Conservation (phyloP, 2,797 vertebrate species). For the Channa striata region DNA sequence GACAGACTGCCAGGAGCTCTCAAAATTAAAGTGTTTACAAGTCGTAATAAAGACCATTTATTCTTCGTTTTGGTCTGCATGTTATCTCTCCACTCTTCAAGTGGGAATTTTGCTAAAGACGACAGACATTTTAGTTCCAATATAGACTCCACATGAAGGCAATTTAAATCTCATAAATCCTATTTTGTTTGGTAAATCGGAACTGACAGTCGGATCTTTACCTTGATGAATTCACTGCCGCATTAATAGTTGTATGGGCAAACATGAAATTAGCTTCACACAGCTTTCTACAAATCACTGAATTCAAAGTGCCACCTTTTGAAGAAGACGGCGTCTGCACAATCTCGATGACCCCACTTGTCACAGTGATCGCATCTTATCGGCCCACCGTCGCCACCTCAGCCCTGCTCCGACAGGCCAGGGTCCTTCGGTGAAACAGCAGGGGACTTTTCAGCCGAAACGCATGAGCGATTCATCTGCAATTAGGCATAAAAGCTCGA, state of each 20-base stretch:
- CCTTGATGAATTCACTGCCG: constrained; percentile 45
- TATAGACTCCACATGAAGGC: constrained; percentile 30
- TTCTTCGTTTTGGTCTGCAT: constrained; percentile 12
- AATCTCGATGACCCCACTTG: constrained; percentile 53
- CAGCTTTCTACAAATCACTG: constrained; percentile 29
- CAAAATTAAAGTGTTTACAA: neutral
- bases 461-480: constrained; percentile 30
- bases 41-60: neutral
- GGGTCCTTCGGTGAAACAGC: constrained; percentile 28
- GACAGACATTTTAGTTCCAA: constrained; percentile 5
- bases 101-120: constrained; percentile 6
- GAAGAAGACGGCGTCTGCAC: constrained; percentile 41
- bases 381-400: constrained; percentile 36
- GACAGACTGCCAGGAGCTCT: too few relatives aligned
- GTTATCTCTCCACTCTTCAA: constrained; percentile 1
- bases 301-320: constrained; percentile 45
- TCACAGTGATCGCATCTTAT: constrained; percentile 53
- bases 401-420: constrained; percentile 22
- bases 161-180: constrained; percentile 40
- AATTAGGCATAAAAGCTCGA: constrained; percentile 37
- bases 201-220: constrained; percentile 36
- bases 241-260: constrained; percentile 33
- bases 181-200: constrained; percentile 35
- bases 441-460: constrained; percentile 42
- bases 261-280: constrained; percentile 36